A percentile compares a stretch with the other conserved stretches of the same genome.
phyloP scores from a whole-genome alignment of 2,797 vertebrate genomes.

The Nyctibius grandis region DNA sequence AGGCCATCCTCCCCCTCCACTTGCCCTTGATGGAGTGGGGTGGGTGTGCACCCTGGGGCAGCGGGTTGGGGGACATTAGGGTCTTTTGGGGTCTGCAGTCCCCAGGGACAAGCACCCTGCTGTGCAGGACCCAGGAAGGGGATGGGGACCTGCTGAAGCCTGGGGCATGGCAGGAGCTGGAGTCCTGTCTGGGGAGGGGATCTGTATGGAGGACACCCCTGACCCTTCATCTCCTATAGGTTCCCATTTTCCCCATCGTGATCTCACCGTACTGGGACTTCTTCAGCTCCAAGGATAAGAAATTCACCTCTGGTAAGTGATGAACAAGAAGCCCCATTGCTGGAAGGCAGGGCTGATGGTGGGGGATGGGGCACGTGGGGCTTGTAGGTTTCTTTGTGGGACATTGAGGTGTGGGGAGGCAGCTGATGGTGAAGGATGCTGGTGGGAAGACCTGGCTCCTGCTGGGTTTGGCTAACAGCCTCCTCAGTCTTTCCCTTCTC shows the following conservation, averaged over 20 bases:
- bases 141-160: background rate
- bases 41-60: background rate
- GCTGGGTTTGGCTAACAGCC: background rate
- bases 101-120: background rate
- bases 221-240: background rate
- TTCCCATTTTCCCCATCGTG: slow-evolving; percentile 70
- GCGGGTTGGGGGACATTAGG: fast-evolving
- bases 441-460: background rate
- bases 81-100: background rate
- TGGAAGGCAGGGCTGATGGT: background rate
- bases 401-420: background rate
- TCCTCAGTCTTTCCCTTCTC: background rate
- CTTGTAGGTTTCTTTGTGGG: background rate
- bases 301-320: slow-evolving; percentile 71
- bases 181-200: background rate
- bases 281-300: slow-evolving; percentile 77
- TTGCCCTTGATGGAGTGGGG: background rate
- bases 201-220: background rate
- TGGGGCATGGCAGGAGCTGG: background rate
- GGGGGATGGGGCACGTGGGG: background rate
- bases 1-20: background rate
- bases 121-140: background rate
- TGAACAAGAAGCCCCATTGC: background rate
- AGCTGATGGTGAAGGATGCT: background rate
- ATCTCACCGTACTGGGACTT: slow-evolving; percentile 71